Evolutionary conservation across 2,113 vertebrate genomes (phyloP), one percentile per base, ranked within the genome.

Genomic region (Condylura cristata): DNA sequence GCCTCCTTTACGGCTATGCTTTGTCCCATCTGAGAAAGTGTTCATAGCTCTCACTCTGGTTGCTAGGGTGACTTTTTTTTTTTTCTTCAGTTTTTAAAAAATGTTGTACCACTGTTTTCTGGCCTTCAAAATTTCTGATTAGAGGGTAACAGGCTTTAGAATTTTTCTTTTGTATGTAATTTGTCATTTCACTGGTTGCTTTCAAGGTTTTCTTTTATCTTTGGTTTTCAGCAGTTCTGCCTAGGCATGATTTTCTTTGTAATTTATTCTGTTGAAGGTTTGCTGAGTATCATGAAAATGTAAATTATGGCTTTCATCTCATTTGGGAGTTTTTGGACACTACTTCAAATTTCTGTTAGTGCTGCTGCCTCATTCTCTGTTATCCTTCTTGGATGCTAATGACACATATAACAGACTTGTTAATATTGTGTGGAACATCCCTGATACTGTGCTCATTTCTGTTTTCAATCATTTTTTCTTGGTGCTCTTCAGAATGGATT

Each of bases 171-270:
- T 60, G 30, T 53, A 58, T 20, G 39, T 34, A 75, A 70, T 51
- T 22, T 63, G 60, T 71, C 44, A 34, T 66, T 86, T 89, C 74
- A 80, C 17, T 82, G 48, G 63, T 9, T 61, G 60, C n/a, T 95
- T 86, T 82, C 34, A 24, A 28, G n/a, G 34, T 85, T 81, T 86
- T 85, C 76, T 83, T 84, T 76, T 46, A 53, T 39, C 37, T 90
- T 88, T 75, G 37, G 44, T 82, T 86, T 86, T 60, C 24, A 46
- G 76, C 44, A 61, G 63, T 18, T 79, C 81, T 76, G 46, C 53
- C 32, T 37, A 37, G 16, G 60, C 41, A 86, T 24, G 22, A 13
- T 53, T 92, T 92, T 84, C 37, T 76, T 41, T 82, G 13, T 68
- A 60, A 65, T 56, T 41, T 78, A 51, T 53, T 48, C 39, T 37